phyloP scores from a whole-genome alignment of 2,888 invertebrate species.

The Timandra comae region DNA sequence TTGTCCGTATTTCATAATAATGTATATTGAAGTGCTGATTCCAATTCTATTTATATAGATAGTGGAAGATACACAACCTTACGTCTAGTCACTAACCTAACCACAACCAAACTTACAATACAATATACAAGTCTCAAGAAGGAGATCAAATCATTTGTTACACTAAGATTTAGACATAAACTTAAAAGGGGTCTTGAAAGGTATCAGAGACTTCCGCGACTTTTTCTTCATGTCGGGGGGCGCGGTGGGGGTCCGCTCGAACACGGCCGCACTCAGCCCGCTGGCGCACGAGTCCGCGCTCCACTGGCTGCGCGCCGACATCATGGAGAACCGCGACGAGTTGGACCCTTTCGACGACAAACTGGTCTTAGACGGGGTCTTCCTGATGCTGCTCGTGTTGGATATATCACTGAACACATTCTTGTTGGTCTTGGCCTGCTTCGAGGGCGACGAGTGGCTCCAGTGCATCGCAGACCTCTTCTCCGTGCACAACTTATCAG shows the following conservation, averaged over 20 bases:
- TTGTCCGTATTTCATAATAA: conserved; percentile 61
- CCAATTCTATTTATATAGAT: conserved; percentile 3
- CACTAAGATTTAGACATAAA: conserved; percentile 56
- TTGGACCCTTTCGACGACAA: conserved; percentile 52
- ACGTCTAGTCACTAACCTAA: conserved; percentile 11
- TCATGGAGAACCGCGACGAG: conserved; percentile 44
- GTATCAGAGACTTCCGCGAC: conserved; percentile 56
- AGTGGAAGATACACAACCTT: neutral
- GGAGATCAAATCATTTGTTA: conserved; percentile 3
- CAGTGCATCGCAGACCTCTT: conserved; percentile 51
- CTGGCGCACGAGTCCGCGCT: conserved; percentile 40
- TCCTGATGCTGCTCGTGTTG: conserved; percentile 44
- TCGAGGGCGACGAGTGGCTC: conserved; percentile 60
- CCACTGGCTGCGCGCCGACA: conserved; percentile 48
- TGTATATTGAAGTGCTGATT: conserved; percentile 21
- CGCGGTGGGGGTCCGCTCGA: conserved; percentile 38
- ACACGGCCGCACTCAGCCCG: conserved; percentile 39
- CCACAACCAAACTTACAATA: conserved; percentile 16
- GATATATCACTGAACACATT: conserved; percentile 52
- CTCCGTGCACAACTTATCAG: conserved; percentile 51
- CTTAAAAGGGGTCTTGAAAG: conserved; percentile 71
- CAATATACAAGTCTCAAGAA: neutral
- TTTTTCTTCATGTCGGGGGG: conserved; percentile 56
- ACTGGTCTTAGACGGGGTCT: conserved; percentile 62
- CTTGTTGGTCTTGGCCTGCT: conserved; percentile 50